These are phyloP conservation scores for Poeciliopsis turrubarensis DNA, from an alignment of 2,113 vertebrate species.

Conservation along the genomic window DNA sequence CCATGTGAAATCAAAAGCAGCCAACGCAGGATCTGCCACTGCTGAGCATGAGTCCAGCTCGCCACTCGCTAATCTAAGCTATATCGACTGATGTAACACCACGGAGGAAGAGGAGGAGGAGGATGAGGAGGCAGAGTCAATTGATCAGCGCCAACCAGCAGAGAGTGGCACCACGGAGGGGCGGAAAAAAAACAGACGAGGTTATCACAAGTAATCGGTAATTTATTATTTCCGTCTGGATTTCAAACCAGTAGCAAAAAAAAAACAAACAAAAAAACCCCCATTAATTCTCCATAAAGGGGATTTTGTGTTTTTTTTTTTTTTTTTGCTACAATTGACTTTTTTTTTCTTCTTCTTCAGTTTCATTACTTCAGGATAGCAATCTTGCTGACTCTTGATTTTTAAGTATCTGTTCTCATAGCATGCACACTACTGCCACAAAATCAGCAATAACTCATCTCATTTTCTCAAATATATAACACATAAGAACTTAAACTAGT, in stretches of 20 bases:
- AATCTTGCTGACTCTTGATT: conserved; percentile 36
- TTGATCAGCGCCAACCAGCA: conserved; percentile 55
- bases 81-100: conserved; percentile 76
- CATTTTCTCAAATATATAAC: conserved; percentile 32
- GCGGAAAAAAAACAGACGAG: neutral
- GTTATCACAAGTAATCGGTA: neutral
- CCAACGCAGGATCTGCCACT: conserved; percentile 21
- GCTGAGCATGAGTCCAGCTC: conserved; percentile 58
- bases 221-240: conserved; percentile 3
- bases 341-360: neutral
- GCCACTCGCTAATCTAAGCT: conserved; percentile 70
- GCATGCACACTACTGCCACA: conserved; percentile 28
- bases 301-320: conserved; percentile 16
- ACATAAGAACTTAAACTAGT: conserved; percentile 42
- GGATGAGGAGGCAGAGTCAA: conserved; percentile 35
- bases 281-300: conserved; percentile 2
- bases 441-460: conserved; percentile 33
- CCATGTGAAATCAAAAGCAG: conserved; percentile 49
- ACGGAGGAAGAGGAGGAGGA: conserved; percentile 46
- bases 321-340: conserved; percentile 1
- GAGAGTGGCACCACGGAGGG: conserved; percentile 13
- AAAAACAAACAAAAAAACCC: neutral
- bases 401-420: conserved; percentile 14
- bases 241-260: neutral
- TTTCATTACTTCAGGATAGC: conserved; percentile 19